Conservation (phyloP, 2,113 vertebrate species). For the Coptodon rendalli region DNA sequence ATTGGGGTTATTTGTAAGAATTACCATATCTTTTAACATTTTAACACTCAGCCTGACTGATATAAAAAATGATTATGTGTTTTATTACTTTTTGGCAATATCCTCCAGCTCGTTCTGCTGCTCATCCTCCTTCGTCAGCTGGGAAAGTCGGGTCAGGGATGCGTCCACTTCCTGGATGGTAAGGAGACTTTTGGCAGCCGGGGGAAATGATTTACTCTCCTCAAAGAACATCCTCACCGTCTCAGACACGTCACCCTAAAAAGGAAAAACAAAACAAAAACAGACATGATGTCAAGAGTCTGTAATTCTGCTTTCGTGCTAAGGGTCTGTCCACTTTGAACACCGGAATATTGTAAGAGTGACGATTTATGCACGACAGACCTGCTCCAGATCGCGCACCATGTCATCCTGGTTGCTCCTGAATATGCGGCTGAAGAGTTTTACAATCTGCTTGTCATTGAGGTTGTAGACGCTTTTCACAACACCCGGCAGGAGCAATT, state of each 20-base stretch:
- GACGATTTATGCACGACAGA: slow-evolving; percentile 41
- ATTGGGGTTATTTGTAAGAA: not conserved
- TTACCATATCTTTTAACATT: not conserved
- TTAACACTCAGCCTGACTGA: not conserved
- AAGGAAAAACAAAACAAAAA: not conserved
- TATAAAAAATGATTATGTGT: not conserved
- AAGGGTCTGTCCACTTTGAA: rapidly evolving
- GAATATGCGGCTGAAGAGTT: slow-evolving; percentile 94
- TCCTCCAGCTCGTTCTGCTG: slow-evolving; percentile 87
- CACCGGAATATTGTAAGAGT: not conserved
- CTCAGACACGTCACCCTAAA: slow-evolving; percentile 94
- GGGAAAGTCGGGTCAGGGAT: slow-evolving; percentile 81
- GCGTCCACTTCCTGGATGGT: slow-evolving; percentile 95
- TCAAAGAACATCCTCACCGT: slow-evolving; percentile 95
- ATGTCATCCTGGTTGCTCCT: slow-evolving; percentile 90
- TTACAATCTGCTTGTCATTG: slow-evolving; percentile 98
- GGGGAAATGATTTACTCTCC: slow-evolving; percentile 84
- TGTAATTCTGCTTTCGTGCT: not conserved
- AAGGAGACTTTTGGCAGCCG: slow-evolving; percentile 87
- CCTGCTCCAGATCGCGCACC: slow-evolving; percentile 93
- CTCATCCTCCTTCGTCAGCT: slow-evolving; percentile 94
- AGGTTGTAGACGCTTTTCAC: slow-evolving; percentile 97
- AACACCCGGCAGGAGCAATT: slow-evolving; percentile 91
- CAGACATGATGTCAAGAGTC: not conserved
- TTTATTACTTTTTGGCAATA: slow-evolving; percentile 80